Evolutionary conservation across 2,888 invertebrate species (phyloP).

Genomic region (Melieria picta): DNA sequence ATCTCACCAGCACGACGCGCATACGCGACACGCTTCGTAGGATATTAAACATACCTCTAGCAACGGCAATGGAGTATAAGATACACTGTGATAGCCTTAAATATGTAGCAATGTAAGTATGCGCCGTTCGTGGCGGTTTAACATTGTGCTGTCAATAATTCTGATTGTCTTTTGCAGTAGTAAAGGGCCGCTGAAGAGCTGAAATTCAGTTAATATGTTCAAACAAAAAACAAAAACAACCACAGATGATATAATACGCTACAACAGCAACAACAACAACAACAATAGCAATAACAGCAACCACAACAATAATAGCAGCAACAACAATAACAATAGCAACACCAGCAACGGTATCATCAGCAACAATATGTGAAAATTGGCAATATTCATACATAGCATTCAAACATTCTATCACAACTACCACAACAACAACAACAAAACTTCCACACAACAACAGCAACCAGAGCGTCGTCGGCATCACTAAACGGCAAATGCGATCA

Average conservation of each 20-base stretch:
- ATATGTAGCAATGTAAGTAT: constrained; percentile 69
- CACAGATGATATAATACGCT: constrained; percentile 50
- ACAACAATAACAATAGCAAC: constrained; percentile 30
- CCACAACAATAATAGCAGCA: constrained; percentile 19
- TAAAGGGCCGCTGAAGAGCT: constrained; percentile 65
- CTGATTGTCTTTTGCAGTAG: constrained; percentile 55
- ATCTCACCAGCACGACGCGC: constrained; percentile 86
- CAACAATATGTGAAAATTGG: constrained; percentile 29
- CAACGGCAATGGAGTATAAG: constrained; percentile 95
- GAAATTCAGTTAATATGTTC: constrained; percentile 61
- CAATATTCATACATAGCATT: constrained; percentile 14
- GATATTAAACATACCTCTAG: constrained; percentile 92
- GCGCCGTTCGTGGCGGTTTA: not conserved
- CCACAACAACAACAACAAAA: constrained; percentile 9
- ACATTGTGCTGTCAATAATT: constrained; percentile 13
- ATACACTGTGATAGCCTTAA: constrained; percentile 83
- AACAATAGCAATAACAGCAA: constrained; percentile 38
- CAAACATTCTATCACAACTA: not conserved
- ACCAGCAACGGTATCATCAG: constrained; percentile 28
- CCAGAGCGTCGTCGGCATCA: not conserved
- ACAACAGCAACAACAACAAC: constrained; percentile 42
- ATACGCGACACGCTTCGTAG: constrained; percentile 95
- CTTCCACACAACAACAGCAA: constrained; percentile 6
- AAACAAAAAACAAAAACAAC: constrained; percentile 58
- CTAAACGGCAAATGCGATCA: constrained; percentile 4